Evolutionary conservation across 1,140 invertebrate species (phyloP).

Genomic region (Harlomillsia oculata): DNA sequence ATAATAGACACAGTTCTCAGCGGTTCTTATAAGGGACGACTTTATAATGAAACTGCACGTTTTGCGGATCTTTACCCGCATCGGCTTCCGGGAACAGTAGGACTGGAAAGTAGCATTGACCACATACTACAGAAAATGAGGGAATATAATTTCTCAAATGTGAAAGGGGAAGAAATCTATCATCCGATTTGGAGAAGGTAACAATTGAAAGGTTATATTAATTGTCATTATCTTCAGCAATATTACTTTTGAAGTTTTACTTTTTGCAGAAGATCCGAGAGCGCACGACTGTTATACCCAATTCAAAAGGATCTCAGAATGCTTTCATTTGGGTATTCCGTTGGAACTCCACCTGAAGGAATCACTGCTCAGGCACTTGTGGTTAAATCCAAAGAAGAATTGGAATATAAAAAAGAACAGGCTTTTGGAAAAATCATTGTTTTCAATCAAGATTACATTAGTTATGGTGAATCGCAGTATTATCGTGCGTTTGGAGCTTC

Average conservation of each 20-base stretch:
- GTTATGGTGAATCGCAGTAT: conserved; percentile 51
- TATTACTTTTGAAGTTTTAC: too few relatives aligned
- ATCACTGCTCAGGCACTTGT: conserved; percentile 40
- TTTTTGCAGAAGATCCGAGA: conserved; percentile 40
- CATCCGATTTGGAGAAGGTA: conserved; percentile 1
- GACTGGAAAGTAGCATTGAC: conserved; percentile 13
- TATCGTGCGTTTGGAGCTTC: conserved; percentile 53
- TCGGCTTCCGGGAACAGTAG: conserved; percentile 1
- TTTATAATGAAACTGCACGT: background rate
- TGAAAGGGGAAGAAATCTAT: background rate
- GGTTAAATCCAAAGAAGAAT: conserved; percentile 41
- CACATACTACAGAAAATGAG: conserved; percentile 4
- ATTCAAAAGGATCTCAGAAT: conserved; percentile 38
- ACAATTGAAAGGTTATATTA: too few relatives aligned
- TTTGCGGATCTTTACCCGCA: conserved; percentile 9
- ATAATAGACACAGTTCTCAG: background rate
- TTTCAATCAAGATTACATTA: conserved; percentile 55
- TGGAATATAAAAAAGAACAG: conserved; percentile 38
- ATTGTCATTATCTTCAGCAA: too few relatives aligned
- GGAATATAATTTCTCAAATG: background rate
- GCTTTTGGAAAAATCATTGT: conserved; percentile 63
- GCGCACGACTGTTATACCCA: conserved; percentile 39
- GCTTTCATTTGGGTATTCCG: conserved; percentile 41
- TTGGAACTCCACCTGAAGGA: conserved; percentile 40
- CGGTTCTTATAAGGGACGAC: conserved; percentile 1